These are phyloP conservation scores for Arctia plantaginis DNA, from an alignment of 2,888 invertebrate genomes.

Conservation along the genomic window DNA sequence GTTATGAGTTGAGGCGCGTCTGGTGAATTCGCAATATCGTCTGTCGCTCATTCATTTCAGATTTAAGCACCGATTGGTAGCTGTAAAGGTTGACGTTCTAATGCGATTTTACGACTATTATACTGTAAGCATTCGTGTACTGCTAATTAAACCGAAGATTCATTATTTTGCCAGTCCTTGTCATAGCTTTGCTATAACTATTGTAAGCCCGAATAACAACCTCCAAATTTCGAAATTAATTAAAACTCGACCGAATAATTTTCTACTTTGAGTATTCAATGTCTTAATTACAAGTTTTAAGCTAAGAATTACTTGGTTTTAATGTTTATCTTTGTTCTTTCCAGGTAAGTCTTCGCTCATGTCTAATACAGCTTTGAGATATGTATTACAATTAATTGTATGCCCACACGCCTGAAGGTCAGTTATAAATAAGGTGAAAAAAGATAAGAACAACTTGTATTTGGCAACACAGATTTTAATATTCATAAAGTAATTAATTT, in stretches of 20 bases:
- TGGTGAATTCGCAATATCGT: slow-evolving; percentile 66
- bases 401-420: slow-evolving; percentile 31
- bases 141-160: slow-evolving; percentile 53
- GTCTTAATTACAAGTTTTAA: slow-evolving; percentile 37
- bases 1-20: slow-evolving; percentile 72
- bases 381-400: slow-evolving; percentile 42
- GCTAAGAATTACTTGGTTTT: slow-evolving; percentile 28
- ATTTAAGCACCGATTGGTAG: slow-evolving; percentile 63
- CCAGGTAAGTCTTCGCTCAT: slow-evolving; percentile 52
- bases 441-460: slow-evolving; percentile 28
- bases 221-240: slow-evolving; percentile 10
- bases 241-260: not conserved
- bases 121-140: slow-evolving; percentile 55
- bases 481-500: slow-evolving; percentile 56
- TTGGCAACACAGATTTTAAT: slow-evolving; percentile 37
- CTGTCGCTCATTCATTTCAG: slow-evolving; percentile 63
- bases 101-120: slow-evolving; percentile 67
- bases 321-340: slow-evolving; percentile 56
- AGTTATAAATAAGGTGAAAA: slow-evolving; percentile 31
- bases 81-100: slow-evolving; percentile 62
- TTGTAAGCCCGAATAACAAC: slow-evolving; percentile 16
- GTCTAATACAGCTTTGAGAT: slow-evolving; percentile 23
- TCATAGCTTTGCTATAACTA: slow-evolving; percentile 29
- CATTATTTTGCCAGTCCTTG: slow-evolving; percentile 30
- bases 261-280: slow-evolving; percentile 27